Conservation (phyloP, 2,888 invertebrate genomes). For the Cerastis rubricosa region DNA sequence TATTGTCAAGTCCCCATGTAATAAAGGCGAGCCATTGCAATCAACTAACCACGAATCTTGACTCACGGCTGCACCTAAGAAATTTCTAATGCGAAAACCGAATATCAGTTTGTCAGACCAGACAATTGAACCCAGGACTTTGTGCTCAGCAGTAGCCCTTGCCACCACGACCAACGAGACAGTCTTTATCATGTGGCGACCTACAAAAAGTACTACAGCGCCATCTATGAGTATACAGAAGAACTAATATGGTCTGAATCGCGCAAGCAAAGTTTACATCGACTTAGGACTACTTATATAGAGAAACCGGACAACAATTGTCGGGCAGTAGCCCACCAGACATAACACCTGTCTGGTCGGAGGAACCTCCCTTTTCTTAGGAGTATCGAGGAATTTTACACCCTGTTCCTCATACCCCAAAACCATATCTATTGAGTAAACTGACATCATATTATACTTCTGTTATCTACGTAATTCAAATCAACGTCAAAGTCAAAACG, state of each 20-base stretch:
- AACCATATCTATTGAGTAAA: background rate
- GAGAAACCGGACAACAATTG: no score
- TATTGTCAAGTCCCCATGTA: background rate
- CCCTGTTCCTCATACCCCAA: no score
- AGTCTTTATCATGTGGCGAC: no score
- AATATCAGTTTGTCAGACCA: background rate
- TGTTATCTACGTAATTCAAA: background rate
- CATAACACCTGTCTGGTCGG: no score
- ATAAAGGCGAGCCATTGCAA: background rate
- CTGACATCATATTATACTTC: conserved; percentile 6
- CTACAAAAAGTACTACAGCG: no score
- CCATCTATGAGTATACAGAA: no score
- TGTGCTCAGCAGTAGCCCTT: fast-evolving
- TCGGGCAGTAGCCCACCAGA: no score
- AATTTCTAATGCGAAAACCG: background rate
- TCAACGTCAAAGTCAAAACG: conserved; percentile 20
- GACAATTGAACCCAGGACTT: background rate
- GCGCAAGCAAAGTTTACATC: no score
- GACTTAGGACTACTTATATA: no score
- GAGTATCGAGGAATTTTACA: no score
- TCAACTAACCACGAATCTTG: background rate
- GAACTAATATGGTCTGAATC: no score
- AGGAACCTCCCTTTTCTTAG: no score
- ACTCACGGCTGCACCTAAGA: background rate
- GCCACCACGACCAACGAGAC: background rate